Conservation (phyloP, 37 sponge, comb jelly and placozoan species). For the Spongia lamella region DNA sequence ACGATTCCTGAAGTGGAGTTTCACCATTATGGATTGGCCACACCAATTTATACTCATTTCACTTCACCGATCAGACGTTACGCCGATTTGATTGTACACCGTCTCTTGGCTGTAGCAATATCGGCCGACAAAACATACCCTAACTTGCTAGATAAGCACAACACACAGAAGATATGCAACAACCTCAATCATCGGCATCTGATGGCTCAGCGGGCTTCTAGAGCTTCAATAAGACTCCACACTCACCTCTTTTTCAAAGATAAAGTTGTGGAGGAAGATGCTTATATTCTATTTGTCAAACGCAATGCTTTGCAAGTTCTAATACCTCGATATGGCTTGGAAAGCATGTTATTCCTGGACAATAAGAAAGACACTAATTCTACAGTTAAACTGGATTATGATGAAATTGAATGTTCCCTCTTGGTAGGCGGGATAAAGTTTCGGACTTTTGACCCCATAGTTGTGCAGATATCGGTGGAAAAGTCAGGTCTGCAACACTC, state of each 20-base stretch:
- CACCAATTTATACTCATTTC: conserved; percentile 96
- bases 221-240: conserved; percentile 88
- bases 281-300: conserved; percentile 77
- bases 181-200: conserved; percentile 89
- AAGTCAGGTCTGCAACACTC: conserved; percentile 71
- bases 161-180: conserved; percentile 70
- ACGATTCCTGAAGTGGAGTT: conserved; percentile 74
- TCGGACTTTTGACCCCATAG: conserved; percentile 75
- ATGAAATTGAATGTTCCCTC: conserved; percentile 49
- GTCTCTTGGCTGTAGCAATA: conserved; percentile 85
- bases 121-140: conserved; percentile 84
- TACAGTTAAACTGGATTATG: neutral
- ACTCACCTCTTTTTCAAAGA: conserved; percentile 90
- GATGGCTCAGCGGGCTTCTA: conserved; percentile 89
- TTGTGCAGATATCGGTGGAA: conserved; percentile 73
- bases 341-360: conserved; percentile 76
- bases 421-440: conserved; percentile 52
- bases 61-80: conserved; percentile 98
- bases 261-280: conserved; percentile 61
- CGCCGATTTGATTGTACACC: conserved; percentile 92
- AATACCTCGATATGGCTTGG: conserved; percentile 89
- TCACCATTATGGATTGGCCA: conserved; percentile 95
- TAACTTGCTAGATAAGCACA: conserved; percentile 82
- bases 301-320: conserved; percentile 91
- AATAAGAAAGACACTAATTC: neutral